Conservation (phyloP, 1,140 invertebrate species). For the Habropoda laboriosa region DNA sequence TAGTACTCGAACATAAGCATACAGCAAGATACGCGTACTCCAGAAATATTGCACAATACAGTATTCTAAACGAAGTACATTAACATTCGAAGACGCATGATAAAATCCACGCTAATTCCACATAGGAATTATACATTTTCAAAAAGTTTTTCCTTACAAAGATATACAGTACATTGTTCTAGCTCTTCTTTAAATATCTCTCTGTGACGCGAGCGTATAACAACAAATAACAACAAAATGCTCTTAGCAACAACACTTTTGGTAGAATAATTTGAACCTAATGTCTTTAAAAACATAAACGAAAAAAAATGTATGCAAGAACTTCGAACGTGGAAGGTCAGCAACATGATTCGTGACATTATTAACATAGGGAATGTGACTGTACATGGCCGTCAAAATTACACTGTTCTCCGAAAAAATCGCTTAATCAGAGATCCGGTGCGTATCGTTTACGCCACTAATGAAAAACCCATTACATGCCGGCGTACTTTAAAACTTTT, state of each 20-base stretch:
- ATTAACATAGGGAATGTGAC: constrained; percentile 15
- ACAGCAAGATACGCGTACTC: not conserved
- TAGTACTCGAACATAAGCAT: not conserved
- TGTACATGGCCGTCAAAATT: constrained; percentile 31
- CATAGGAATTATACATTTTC: not conserved
- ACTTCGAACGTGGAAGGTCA: not conserved
- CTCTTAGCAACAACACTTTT: not conserved
- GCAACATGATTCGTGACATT: not conserved
- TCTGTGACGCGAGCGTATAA: not conserved
- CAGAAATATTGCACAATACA: not conserved
- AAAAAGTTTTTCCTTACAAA: not conserved
- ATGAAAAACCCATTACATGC: not conserved
- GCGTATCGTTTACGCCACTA: not conserved
- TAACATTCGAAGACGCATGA: not conserved
- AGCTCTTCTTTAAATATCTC: not conserved
- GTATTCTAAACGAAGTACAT: not conserved
- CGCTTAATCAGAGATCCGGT: constrained; percentile 26
- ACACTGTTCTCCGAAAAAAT: constrained; percentile 4
- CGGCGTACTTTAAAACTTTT: not conserved
- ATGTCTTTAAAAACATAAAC: constrained; percentile 9
- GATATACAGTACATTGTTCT: not conserved
- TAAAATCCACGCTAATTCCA: constrained; percentile 1
- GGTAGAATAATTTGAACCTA: constrained; percentile 14
- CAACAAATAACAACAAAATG: constrained; percentile 5
- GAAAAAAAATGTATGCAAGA: not conserved